Conservation (phyloP, 37 sponge, comb jelly and placozoan genomes). For the Chondrilla cf. caribensis region DNA sequence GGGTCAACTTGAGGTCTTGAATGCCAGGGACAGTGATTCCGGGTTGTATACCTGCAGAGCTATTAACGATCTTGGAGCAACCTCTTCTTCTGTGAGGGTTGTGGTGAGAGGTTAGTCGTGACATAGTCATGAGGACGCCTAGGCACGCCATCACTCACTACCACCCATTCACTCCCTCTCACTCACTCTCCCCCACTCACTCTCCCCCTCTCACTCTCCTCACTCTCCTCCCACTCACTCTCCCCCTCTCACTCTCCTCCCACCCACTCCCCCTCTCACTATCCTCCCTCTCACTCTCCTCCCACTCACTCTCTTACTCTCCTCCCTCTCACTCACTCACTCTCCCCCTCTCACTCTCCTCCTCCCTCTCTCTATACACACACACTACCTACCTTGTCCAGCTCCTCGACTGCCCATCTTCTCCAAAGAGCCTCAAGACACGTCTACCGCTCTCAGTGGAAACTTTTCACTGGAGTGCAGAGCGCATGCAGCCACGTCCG, state of each 20-base stretch:
- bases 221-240: too few species aligned
- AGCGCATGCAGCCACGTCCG: neutral
- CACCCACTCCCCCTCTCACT: too few species aligned
- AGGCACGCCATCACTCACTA: neutral
- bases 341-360: too few species aligned
- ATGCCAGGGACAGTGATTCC: slow-evolving; percentile 37
- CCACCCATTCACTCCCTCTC: neutral
- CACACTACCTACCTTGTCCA: too few species aligned
- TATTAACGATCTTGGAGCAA: slow-evolving; percentile 26
- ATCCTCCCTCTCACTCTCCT: too few species aligned
- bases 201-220: too few species aligned
- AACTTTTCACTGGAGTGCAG: slow-evolving; percentile 30
- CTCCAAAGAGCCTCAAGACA: neutral
- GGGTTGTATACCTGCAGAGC: slow-evolving; percentile 63
- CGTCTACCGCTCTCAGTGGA: slow-evolving; percentile 20
- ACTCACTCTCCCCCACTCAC: too few species aligned
- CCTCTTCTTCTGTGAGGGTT: slow-evolving; percentile 26
- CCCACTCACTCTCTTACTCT: too few species aligned
- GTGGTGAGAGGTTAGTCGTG: slow-evolving; percentile 25
- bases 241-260: too few species aligned
- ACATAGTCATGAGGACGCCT: neutral
- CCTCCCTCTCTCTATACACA: too few species aligned
- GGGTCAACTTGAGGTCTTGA: slow-evolving; percentile 19
- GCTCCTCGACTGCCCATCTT: slow-evolving; percentile 29
- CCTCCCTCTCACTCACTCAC: too few species aligned